A percentile compares a stretch with the other conserved stretches of the same genome.
These are phyloP conservation scores for Perizoma flavofasciatum DNA, from an alignment of 2,888 invertebrate species.

Conservation along the genomic window DNA sequence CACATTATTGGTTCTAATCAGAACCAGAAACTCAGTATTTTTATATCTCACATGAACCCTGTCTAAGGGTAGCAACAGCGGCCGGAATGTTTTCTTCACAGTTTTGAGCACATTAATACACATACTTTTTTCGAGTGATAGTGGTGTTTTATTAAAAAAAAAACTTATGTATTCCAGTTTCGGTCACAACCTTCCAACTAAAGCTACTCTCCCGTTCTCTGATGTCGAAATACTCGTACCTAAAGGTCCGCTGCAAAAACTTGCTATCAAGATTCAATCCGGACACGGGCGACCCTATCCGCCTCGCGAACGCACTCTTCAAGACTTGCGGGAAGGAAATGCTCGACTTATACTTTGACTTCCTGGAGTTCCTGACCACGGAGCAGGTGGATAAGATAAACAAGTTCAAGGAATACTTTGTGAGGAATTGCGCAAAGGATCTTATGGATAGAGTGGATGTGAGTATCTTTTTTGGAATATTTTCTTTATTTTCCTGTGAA, in stretches of 20 bases:
- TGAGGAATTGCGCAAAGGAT: slow-evolving; percentile 51
- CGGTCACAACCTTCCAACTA: slow-evolving; percentile 57
- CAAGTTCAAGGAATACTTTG: slow-evolving; percentile 64
- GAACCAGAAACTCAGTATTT: too few species aligned
- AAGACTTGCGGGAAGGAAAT: slow-evolving; percentile 47
- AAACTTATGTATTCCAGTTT: slow-evolving; percentile 49
- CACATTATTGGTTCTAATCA: too few species aligned
- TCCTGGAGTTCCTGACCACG: slow-evolving; percentile 64
- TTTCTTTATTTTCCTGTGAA: too few species aligned
- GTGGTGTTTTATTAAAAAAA: too few species aligned
- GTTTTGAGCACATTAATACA: too few species aligned
- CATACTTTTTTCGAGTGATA: too few species aligned
- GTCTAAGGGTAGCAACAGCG: too few species aligned
- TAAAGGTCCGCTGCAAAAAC: slow-evolving; percentile 48
- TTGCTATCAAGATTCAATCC: slow-evolving; percentile 54
- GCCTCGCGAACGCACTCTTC: slow-evolving; percentile 47
- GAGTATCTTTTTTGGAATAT: too few species aligned
- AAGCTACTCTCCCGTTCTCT: slow-evolving; percentile 50
- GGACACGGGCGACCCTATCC: slow-evolving; percentile 44
- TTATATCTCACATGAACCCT: too few species aligned
- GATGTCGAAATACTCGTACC: slow-evolving; percentile 34
- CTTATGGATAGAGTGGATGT: slow-evolving; percentile 59
- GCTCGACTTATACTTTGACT: slow-evolving; percentile 64
- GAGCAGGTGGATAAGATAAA: slow-evolving; percentile 63
- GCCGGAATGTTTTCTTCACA: too few species aligned